phyloP scores from a whole-genome alignment of 2,113 vertebrate genomes.

The Toxotes jaculatrix region DNA sequence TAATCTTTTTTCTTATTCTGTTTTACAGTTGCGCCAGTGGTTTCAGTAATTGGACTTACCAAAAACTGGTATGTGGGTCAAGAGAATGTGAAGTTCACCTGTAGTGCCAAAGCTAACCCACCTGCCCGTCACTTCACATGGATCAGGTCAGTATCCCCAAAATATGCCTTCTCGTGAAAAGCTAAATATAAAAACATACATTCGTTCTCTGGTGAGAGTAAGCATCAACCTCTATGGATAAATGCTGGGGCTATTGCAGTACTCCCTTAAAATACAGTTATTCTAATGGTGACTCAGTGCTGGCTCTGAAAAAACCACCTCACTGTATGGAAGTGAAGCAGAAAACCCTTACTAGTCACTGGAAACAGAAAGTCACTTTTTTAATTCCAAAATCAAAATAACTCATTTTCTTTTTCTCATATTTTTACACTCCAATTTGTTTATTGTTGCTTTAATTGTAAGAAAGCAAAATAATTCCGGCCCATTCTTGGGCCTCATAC shows the following conservation, averaged over 20 bases:
- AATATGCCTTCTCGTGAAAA: neutral
- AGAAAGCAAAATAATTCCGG: neutral
- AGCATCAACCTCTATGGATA: neutral
- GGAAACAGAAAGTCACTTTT: neutral
- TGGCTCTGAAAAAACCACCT: neutral
- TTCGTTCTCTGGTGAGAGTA: neutral
- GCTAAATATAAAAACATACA: neutral
- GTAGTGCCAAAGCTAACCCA: slow-evolving; percentile 94
- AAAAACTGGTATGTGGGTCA: slow-evolving; percentile 94
- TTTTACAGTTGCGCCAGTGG: slow-evolving; percentile 90
- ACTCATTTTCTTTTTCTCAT: neutral
- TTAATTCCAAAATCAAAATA: neutral
- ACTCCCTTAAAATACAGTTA: neutral
- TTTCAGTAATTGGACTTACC: slow-evolving; percentile 88
- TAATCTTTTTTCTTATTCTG: slow-evolving; percentile 15
- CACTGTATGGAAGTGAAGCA: neutral
- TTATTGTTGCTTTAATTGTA: neutral
- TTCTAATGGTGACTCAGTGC: neutral
- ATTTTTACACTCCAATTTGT: neutral
- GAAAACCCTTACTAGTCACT: neutral
- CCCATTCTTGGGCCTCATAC: too few species aligned
- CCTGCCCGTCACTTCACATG: slow-evolving; percentile 88
- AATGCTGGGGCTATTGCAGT: neutral
- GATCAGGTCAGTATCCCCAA: slow-evolving; percentile 87
- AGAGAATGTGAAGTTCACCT: slow-evolving; percentile 90